phyloP scores from a whole-genome alignment of 2,888 invertebrate genomes.

The Meiosimyza platycephala region DNA sequence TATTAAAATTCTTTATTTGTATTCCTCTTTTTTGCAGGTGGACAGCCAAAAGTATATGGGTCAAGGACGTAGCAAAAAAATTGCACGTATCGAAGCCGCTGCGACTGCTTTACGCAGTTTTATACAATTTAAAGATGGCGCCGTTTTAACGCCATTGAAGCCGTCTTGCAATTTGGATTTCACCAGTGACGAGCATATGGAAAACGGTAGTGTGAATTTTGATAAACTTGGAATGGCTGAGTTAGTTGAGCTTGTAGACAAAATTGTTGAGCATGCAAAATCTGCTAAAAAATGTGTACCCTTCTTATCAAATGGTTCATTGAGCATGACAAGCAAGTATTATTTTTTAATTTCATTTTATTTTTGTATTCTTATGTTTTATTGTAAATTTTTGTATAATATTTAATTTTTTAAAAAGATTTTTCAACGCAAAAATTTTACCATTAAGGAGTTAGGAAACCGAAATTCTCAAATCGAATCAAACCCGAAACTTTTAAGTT shows the following conservation, averaged over 20 bases:
- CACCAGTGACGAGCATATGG: slow-evolving; percentile 69
- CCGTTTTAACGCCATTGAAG: slow-evolving; percentile 62
- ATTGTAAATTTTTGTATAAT: too few relatives aligned
- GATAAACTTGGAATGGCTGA: slow-evolving; percentile 49
- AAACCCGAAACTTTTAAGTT: slow-evolving; percentile 39
- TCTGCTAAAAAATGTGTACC: slow-evolving; percentile 49
- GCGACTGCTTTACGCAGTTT: slow-evolving; percentile 71
- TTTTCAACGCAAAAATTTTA: neutral
- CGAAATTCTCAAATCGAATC: slow-evolving; percentile 41
- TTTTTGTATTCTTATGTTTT: neutral
- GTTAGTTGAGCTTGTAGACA: slow-evolving; percentile 59
- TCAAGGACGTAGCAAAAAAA: slow-evolving; percentile 71
- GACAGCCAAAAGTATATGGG: slow-evolving; percentile 72
- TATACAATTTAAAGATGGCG: slow-evolving; percentile 70
- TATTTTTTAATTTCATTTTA: slow-evolving; percentile 37
- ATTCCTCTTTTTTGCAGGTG: slow-evolving; percentile 60
- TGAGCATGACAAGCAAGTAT: slow-evolving; percentile 68
- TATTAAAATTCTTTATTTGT: slow-evolving; percentile 10
- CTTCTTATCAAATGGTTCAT: slow-evolving; percentile 47
- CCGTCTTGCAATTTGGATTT: slow-evolving; percentile 68
- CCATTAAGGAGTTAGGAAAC: neutral
- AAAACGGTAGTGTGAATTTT: slow-evolving; percentile 63
- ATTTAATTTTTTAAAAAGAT: too few relatives aligned
- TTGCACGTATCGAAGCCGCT: slow-evolving; percentile 71
- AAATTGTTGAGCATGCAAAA: slow-evolving; percentile 59